Evolutionary conservation across 2,797 vertebrate species (phyloP).

Genomic region (Chaunax sp.): DNA sequence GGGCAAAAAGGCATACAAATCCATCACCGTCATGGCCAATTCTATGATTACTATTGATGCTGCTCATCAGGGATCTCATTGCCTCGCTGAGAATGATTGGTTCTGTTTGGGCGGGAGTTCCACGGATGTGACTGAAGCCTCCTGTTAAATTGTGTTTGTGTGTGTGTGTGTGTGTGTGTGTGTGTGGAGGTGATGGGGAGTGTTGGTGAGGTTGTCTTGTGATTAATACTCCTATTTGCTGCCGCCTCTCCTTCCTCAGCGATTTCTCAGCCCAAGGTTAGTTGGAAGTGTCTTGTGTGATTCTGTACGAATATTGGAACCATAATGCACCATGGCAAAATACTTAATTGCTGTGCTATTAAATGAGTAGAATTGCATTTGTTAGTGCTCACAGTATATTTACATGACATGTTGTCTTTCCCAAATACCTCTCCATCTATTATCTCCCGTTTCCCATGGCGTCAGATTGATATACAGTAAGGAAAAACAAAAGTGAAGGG

Average conservation of each 20-base stretch:
- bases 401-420: too few species aligned
- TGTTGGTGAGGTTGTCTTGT: slow-evolving; percentile 59
- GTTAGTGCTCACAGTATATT: slow-evolving; percentile 30
- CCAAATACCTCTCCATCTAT: too few species aligned
- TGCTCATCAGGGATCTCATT: slow-evolving; percentile 78
- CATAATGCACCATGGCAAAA: slow-evolving; percentile 22
- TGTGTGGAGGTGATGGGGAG: slow-evolving; percentile 32
- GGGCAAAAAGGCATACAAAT: slow-evolving; percentile 79
- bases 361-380: neutral
- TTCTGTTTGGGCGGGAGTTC: slow-evolving; percentile 71
- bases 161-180: slow-evolving; percentile 34
- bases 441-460: too few species aligned
- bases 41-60: slow-evolving; percentile 81
- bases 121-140: slow-evolving; percentile 62
- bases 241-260: slow-evolving; percentile 48
- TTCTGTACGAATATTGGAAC: slow-evolving; percentile 56
- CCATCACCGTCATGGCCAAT: slow-evolving; percentile 75
- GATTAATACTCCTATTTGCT: slow-evolving; percentile 78
- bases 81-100: slow-evolving; percentile 71
- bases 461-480: too few species aligned
- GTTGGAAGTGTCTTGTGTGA: slow-evolving; percentile 61
- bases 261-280: slow-evolving; percentile 69
- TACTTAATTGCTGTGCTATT: slow-evolving; percentile 7
- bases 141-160: slow-evolving; percentile 37
- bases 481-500: too few species aligned